Percentiles rank a stretch among this genome's conserved stretches.
Conservation (phyloP, 2,113 vertebrate species). For the Spermophilus dauricus region DNA sequence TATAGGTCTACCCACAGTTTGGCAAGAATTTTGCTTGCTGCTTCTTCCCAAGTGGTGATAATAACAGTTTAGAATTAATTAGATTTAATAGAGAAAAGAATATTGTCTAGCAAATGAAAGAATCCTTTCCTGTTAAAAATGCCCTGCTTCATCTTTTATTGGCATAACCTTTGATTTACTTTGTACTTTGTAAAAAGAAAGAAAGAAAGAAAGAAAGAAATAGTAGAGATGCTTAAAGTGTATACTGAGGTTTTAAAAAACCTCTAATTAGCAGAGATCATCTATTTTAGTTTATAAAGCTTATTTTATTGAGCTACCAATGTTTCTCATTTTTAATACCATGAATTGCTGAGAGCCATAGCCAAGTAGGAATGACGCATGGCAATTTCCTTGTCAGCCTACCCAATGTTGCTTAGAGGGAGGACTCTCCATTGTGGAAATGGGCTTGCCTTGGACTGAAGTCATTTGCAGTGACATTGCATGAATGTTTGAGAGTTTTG, state of each 20-base stretch:
- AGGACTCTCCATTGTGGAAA: too few relatives aligned
- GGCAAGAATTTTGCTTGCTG: slow-evolving; percentile 58
- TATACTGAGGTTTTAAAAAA: neutral
- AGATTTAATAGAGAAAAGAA: slow-evolving; percentile 17
- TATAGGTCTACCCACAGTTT: slow-evolving; percentile 74
- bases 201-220: neutral
- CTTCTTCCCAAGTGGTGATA: slow-evolving; percentile 41
- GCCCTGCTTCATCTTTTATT: slow-evolving; percentile 20
- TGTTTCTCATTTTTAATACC: neutral
- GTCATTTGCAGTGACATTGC: too few relatives aligned
- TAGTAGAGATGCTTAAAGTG: neutral
- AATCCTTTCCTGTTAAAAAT: neutral
- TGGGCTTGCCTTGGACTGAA: too few relatives aligned
- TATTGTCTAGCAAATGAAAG: slow-evolving; percentile 17
- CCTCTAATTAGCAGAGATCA: neutral
- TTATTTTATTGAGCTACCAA: neutral
- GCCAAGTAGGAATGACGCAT: too few relatives aligned
- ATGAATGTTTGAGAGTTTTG: too few relatives aligned
- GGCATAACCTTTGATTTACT: slow-evolving; percentile 3
- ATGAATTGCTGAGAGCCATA: neutral
- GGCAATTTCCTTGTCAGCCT: too few relatives aligned
- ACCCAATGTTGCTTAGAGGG: too few relatives aligned
- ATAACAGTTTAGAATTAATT: slow-evolving; percentile 63
- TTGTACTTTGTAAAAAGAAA: neutral
- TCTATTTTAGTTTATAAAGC: neutral